phyloP scores from a whole-genome alignment of 1,140 invertebrate species.

The Stenopsyche tienmushanensis region DNA sequence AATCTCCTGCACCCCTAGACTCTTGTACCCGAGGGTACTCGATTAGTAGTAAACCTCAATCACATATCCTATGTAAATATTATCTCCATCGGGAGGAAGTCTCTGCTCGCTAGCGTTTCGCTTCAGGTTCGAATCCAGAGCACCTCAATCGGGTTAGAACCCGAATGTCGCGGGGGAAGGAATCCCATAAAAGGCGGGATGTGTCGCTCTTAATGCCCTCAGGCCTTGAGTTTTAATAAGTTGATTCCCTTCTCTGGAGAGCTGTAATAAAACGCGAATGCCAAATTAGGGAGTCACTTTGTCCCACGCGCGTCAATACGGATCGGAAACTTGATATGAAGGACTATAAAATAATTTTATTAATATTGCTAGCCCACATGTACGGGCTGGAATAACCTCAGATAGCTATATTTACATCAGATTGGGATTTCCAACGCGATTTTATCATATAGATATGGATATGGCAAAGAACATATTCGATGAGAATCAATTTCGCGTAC shows the following conservation, averaged over 20 bases:
- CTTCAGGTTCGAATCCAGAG: not conserved
- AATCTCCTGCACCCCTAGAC: not conserved
- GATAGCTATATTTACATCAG: not conserved
- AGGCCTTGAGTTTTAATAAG: slow-evolving; percentile 28
- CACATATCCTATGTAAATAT: slow-evolving; percentile 38
- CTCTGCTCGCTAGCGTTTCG: not conserved
- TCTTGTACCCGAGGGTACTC: slow-evolving; percentile 15
- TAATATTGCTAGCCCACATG: slow-evolving; percentile 17
- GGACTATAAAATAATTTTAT: slow-evolving; percentile 25
- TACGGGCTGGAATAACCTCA: not conserved
- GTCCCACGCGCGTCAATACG: slow-evolving; percentile 22
- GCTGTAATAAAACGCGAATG: slow-evolving; percentile 21
- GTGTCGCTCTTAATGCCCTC: slow-evolving; percentile 3
- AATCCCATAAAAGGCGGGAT: not conserved
- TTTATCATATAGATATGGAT: too few species aligned
- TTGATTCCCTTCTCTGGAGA: slow-evolving; percentile 14
- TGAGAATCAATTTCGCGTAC: too few species aligned
- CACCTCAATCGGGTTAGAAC: too few species aligned
- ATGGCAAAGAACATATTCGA: too few species aligned
- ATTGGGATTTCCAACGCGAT: too few species aligned
- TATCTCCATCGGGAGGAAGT: slow-evolving; percentile 14
- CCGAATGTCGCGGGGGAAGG: too few species aligned
- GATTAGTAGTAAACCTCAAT: slow-evolving; percentile 39
- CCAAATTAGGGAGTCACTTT: slow-evolving; percentile 17
- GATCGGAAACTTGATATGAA: slow-evolving; percentile 18